Percentiles rank a stretch among this genome's conserved stretches.
phyloP scores from a whole-genome alignment of 2,888 invertebrate species.

The Agrochola macilenta region DNA sequence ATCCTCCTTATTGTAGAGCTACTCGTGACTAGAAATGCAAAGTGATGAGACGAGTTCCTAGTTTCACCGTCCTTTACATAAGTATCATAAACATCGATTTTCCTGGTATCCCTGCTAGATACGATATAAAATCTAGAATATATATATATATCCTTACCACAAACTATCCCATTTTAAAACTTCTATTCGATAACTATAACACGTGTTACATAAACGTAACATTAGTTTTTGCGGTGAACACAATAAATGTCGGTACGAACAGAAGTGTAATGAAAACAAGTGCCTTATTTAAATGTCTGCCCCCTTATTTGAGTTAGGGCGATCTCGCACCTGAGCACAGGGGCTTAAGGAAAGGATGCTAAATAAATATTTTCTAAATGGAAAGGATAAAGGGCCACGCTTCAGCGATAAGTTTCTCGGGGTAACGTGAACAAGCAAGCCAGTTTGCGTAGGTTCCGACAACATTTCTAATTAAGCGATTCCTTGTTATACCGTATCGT shows the following conservation, averaged over 20 bases:
- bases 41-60: not conserved
- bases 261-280: slow-evolving; percentile 83
- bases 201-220: slow-evolving; percentile 55
- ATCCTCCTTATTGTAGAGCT: not conserved
- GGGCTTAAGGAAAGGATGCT: slow-evolving; percentile 88
- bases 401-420: slow-evolving; percentile 84
- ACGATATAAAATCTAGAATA: slow-evolving; percentile 10
- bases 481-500: slow-evolving; percentile 71
- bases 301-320: slow-evolving; percentile 87
- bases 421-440: slow-evolving; percentile 80
- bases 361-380: slow-evolving; percentile 89
- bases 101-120: not conserved
- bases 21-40: not conserved
- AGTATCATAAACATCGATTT: slow-evolving; percentile 18
- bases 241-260: slow-evolving; percentile 68
- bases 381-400: slow-evolving; percentile 87
- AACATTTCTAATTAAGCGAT: slow-evolving; percentile 84
- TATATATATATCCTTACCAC: slow-evolving; percentile 4
- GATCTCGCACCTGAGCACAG: slow-evolving; percentile 86
- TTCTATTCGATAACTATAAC: slow-evolving; percentile 25
- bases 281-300: slow-evolving; percentile 86
- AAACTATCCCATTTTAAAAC: slow-evolving; percentile 36
- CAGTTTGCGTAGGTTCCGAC: slow-evolving; percentile 82
- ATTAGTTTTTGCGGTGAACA: slow-evolving; percentile 64
- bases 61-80: not conserved